Evolutionary conservation across 2,113 vertebrate genomes (phyloP), one percentile per base, ranked within the genome.

Genomic region (Pipa parva): DNA sequence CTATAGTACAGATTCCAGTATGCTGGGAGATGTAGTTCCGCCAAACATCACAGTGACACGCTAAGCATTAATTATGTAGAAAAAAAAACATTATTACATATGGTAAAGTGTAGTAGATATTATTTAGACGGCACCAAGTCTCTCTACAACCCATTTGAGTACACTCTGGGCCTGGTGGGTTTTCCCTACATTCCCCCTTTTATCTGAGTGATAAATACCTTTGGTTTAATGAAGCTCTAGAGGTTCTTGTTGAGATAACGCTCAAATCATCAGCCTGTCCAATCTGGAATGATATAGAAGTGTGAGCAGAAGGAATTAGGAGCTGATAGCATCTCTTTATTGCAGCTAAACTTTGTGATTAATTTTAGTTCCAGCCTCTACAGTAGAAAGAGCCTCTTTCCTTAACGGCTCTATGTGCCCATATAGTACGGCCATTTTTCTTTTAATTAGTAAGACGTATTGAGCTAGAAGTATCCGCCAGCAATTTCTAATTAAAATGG

Each of bases 401-500:
- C 50, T 6, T 52, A 15, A 26, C 50, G 3, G 13, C 50, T 13
- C 20, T n/a, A 3, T 3, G 33, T 54, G 26, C 7, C 18, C 37
- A 13, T n/a, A 18, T 13, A 11, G n/a, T 28, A 2, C 54, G 13
- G 46, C 31, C 49, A 2, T 64, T 66, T 77, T 75, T 37, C 37
- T 17, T 72, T 61, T 64, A 68, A 57, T 68, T 76, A 62, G 60
- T 48, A 70, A 52, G 60, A 58, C 67, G 65, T 72, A 72, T 66
- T 10, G 45, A 60, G 50, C 71, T 78, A 27, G 36, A 61, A 72
- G 58, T 60, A 75, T 63, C 59, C 27, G 61, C 69, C 75, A 61
- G 55, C 58, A 65, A 48, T 72, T 73, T 37, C 45, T 72, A 73
- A 72, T 46, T 75, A 69, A 37, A 73, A 36, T 71, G 74, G 36